Conservation (phyloP, 2,113 vertebrate genomes). For the Megaptera novaeangliae region DNA sequence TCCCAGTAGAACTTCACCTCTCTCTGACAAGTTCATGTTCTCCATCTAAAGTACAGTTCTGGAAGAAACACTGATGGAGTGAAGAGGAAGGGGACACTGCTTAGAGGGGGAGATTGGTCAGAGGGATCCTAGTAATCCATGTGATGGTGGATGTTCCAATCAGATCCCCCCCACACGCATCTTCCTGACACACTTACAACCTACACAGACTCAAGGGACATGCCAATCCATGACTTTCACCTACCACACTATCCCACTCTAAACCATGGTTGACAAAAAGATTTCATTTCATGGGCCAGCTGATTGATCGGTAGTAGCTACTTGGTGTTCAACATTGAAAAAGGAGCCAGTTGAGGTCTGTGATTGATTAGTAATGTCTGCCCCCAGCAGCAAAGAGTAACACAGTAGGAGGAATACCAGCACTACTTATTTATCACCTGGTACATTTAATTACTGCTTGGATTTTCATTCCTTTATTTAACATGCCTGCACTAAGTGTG, state of each 20-base stretch:
- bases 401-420: neutral
- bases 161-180: neutral
- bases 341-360: neutral
- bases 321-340: neutral
- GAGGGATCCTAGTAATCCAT: neutral
- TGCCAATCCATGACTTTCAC: neutral
- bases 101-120: neutral
- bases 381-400: neutral
- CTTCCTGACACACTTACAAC: neutral
- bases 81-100: neutral
- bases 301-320: neutral
- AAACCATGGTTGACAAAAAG: neutral
- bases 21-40: neutral
- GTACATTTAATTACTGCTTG: neutral
- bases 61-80: neutral
- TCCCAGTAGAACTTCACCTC: neutral
- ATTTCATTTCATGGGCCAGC: neutral
- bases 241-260: neutral
- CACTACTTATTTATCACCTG: neutral
- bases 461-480: neutral
- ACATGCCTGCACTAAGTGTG: neutral
- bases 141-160: neutral
- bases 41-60: neutral
- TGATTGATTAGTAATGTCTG: neutral
- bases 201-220: neutral